These are phyloP conservation scores for Stegophylla sp. DNA, from an alignment of 2,888 invertebrate genomes.

Conservation along the genomic window DNA sequence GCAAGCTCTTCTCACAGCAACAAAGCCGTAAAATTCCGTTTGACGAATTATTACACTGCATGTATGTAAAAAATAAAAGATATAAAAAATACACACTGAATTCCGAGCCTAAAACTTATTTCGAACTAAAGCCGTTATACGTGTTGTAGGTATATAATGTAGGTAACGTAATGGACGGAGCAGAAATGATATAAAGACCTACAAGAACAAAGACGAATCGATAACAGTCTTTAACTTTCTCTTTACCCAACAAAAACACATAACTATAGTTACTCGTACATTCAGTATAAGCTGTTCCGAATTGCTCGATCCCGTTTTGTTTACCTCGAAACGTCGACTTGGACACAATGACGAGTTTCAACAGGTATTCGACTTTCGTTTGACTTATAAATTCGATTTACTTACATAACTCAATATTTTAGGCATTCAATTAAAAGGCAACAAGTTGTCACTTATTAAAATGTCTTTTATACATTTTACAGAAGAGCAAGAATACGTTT, in stretches of 20 bases:
- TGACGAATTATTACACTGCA: slow-evolving; percentile 10
- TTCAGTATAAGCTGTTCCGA: not conserved
- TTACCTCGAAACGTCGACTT: slow-evolving; percentile 23
- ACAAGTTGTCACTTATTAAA: too few species aligned
- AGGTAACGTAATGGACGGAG: slow-evolving; percentile 10
- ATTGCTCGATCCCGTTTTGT: slow-evolving; percentile 24
- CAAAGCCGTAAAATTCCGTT: slow-evolving; percentile 32
- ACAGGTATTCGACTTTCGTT: slow-evolving; percentile 51
- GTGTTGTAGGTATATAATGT: not conserved
- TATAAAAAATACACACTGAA: slow-evolving; percentile 7
- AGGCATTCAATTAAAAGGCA: too few species aligned
- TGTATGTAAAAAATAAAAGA: not conserved
- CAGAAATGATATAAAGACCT: slow-evolving; percentile 22
- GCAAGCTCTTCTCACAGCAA: not conserved
- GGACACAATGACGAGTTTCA: slow-evolving; percentile 39
- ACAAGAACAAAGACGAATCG: slow-evolving; percentile 51
- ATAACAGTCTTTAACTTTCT: slow-evolving; percentile 47
- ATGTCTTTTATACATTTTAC: too few species aligned
- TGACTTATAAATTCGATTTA: slow-evolving; percentile 23
- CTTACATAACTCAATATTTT: not conserved
- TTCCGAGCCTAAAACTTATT: slow-evolving; percentile 16
- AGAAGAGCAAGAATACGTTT: too few species aligned
- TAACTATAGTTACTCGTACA: not conserved
- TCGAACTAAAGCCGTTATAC: slow-evolving; percentile 8
- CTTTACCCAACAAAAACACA: slow-evolving; percentile 43